phyloP scores from a whole-genome alignment of 2,113 vertebrate genomes.

The Malurus cyaneus region DNA sequence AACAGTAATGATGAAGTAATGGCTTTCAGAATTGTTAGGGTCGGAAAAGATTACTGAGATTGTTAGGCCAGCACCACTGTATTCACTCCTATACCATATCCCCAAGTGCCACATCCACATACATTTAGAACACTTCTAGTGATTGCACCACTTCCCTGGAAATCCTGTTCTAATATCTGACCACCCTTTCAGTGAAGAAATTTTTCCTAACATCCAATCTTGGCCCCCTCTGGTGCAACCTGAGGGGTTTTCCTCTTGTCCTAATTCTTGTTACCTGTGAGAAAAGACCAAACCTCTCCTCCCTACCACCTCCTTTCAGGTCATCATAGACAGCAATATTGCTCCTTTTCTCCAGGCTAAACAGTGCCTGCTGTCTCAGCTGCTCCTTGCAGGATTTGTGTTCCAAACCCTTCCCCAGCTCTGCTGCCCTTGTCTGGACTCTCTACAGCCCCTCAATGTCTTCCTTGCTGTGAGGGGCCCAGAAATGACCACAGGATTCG shows the following conservation, averaged over 20 bases:
- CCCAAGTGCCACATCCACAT: neutral
- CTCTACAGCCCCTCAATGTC: neutral
- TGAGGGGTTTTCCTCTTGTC: neutral
- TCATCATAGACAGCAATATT: accelerated
- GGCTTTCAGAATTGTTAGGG: neutral
- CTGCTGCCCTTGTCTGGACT: neutral
- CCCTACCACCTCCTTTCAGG: neutral
- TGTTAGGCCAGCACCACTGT: neutral
- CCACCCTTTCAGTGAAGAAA: neutral
- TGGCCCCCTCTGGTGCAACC: neutral
- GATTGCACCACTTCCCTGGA: neutral
- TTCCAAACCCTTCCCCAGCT: neutral
- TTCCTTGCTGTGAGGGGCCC: neutral
- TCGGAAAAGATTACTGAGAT: neutral
- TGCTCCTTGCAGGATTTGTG: too few species aligned
- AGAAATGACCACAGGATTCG: neutral
- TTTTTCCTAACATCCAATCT: neutral
- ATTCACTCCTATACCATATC: neutral
- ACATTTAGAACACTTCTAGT: neutral
- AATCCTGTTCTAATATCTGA: neutral
- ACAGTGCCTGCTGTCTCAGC: neutral
- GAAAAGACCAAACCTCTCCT: neutral
- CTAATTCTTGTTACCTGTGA: neutral
- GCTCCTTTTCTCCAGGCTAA: neutral
- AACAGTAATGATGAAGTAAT: neutral